Base-by-base conservation (phyloP, 1,140 invertebrate species). In the Drosophila nebulosa region DNA sequence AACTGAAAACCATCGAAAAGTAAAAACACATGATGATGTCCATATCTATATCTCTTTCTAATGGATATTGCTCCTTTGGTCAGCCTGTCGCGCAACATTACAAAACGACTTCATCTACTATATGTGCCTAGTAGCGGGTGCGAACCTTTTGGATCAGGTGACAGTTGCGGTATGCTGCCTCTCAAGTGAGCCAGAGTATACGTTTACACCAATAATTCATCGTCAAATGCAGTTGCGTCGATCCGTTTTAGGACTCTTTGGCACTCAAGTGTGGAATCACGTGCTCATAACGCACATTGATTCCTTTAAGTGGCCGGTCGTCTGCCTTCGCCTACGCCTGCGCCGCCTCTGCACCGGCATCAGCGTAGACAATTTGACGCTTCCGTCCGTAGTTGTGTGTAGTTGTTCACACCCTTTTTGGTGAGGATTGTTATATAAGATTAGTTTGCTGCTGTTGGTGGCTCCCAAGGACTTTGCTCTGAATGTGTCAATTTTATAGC, bases 311-410 rank as follows among this genome's bases (percentile, higher is more conserved):
- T 51, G 64, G 42, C 46, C n/a, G 46, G 32, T 39, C 24, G 21
- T 64, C 64, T 42, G 66, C 12, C 30, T 32, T 7, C 27, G 27
- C 7, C 27, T 30, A 4, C 6, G 69, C 30, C 30, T 32, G 2
- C 30, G n/a, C 39, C 39, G 4, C 7, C 39, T 21, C 9, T 10
- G 39, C 16, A 21, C 9, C 16, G 16, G 16, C 16, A 10, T 46
- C 39, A 46, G 78, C 86, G 81, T 90, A 90, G 86, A 90, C 86
- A 90, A 90, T 90, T 77, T 69, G 86, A 90, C 86, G 86, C 86
- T 90, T 90, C 86, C 86, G 86, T 78, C 69, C 30, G n/a, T 3
- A 9, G 2, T 6, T 24, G 22, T 2, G 36, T 42, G 26, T 24
- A 55, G 14, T 55, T 7, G 67, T 72, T 74, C 51, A 72, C 83